Percentiles rank a stretch among this genome's conserved stretches.
Evolutionary conservation across 2,113 vertebrate species (phyloP).

Genomic region (Podarcis cretensis): DNA sequence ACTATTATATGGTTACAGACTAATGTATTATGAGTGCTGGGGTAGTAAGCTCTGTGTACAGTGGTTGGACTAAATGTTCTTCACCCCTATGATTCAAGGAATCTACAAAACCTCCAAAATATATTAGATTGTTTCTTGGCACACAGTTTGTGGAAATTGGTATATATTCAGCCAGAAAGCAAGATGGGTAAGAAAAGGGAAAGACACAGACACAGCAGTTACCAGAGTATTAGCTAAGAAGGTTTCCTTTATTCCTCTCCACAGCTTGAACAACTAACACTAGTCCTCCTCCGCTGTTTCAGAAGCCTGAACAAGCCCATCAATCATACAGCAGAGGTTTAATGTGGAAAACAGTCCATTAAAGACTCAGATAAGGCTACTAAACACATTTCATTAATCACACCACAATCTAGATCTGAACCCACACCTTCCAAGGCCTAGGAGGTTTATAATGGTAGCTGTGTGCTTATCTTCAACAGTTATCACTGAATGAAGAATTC

Average conservation of each 20-base stretch:
- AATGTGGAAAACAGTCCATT: constrained; percentile 59
- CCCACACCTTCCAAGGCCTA: constrained; percentile 28
- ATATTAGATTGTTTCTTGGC: neutral
- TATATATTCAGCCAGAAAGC: neutral
- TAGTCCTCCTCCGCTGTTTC: constrained; percentile 31
- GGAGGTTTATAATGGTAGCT: neutral
- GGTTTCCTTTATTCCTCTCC: constrained; percentile 19
- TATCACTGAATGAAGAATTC: neutral
- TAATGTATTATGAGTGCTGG: neutral
- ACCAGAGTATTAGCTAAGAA: neutral
- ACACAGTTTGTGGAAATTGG: neutral
- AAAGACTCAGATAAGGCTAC: constrained; percentile 61
- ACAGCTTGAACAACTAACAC: neutral
- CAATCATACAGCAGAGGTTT: constrained; percentile 54
- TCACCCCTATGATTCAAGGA: neutral
- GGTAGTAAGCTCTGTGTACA: neutral
- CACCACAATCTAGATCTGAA: constrained; percentile 49
- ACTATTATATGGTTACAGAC: neutral
- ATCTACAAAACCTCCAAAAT: neutral
- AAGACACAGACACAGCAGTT: neutral
- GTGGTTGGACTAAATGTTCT: neutral
- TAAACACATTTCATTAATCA: constrained; percentile 70
- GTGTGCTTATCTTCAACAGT: neutral
- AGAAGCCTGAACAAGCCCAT: constrained; percentile 45
- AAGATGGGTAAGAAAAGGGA: neutral